Conservation (phyloP, 2,888 invertebrate genomes). For the Ochropacha duplaris region DNA sequence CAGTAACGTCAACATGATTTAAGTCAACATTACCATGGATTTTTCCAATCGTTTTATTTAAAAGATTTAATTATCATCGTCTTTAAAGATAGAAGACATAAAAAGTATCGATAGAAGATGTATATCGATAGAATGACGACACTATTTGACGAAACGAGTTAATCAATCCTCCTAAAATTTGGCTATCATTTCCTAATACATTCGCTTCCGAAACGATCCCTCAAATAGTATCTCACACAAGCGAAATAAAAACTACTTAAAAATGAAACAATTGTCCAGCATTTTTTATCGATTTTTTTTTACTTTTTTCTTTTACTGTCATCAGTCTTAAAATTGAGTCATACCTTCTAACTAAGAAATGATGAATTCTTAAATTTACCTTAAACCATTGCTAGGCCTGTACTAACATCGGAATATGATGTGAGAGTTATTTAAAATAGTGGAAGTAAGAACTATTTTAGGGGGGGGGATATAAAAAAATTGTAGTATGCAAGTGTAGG, state of each 20-base stretch:
- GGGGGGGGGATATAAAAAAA: slow-evolving; percentile 45
- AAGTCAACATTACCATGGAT: slow-evolving; percentile 67
- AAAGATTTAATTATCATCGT: slow-evolving; percentile 60
- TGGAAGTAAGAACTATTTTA: slow-evolving; percentile 51
- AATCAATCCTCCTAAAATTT: slow-evolving; percentile 51
- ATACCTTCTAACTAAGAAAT: slow-evolving; percentile 80
- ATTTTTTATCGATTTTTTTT: slow-evolving; percentile 47
- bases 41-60: slow-evolving; percentile 43
- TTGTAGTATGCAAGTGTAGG: slow-evolving; percentile 46
- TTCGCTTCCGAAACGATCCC: slow-evolving; percentile 44
- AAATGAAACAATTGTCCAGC: slow-evolving; percentile 57
- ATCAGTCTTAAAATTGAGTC: slow-evolving; percentile 84
- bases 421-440: slow-evolving; percentile 30
- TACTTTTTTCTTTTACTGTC: slow-evolving; percentile 66
- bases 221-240: slow-evolving; percentile 41
- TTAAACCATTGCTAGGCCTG: slow-evolving; percentile 75
- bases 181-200: slow-evolving; percentile 59
- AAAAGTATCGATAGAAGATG: slow-evolving; percentile 66
- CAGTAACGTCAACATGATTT: slow-evolving; percentile 64
- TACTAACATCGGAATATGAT: slow-evolving; percentile 58
- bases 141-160: slow-evolving; percentile 45
- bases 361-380: slow-evolving; percentile 70
- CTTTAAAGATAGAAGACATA: slow-evolving; percentile 68
- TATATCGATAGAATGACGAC: slow-evolving; percentile 44
- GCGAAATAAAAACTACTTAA: slow-evolving; percentile 47